phyloP scores from a whole-genome alignment of 1,140 invertebrate genomes.

The Micrasema longulum region DNA sequence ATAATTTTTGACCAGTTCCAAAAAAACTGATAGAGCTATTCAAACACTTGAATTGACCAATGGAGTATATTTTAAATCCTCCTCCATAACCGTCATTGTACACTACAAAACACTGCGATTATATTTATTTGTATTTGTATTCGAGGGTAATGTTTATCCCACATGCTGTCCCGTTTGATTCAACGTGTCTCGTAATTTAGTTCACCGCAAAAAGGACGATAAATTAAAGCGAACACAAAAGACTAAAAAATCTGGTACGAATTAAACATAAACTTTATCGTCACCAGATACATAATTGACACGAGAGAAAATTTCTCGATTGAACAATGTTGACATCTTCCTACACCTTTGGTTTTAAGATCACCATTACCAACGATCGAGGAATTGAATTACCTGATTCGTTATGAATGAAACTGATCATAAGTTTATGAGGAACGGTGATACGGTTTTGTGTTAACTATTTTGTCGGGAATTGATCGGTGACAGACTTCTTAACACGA shows the following conservation, averaged over 20 bases:
- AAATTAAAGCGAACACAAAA: slow-evolving; percentile 30
- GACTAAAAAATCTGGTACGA: slow-evolving; percentile 16
- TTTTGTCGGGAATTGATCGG: too few relatives aligned
- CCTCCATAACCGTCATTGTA: not conserved
- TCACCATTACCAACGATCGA: not conserved
- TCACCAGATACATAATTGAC: slow-evolving; percentile 24
- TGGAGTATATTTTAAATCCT: too few relatives aligned
- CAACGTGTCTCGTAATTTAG: not conserved
- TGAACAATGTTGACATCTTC: slow-evolving; percentile 13
- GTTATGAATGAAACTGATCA: too few relatives aligned
- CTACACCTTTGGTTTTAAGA: slow-evolving; percentile 27
- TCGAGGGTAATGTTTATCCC: not conserved
- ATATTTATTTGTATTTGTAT: not conserved
- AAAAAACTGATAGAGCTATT: too few relatives aligned
- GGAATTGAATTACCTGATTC: too few relatives aligned
- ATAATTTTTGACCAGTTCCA: too few relatives aligned
- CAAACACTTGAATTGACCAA: too few relatives aligned
- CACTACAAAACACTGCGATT: not conserved
- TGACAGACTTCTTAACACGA: too few relatives aligned
- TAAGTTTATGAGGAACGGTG: too few relatives aligned
- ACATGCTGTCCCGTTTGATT: slow-evolving; percentile 3
- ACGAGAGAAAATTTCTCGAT: slow-evolving; percentile 16
- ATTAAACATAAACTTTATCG: slow-evolving; percentile 39
- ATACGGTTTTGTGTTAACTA: too few relatives aligned
- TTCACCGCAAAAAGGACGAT: slow-evolving; percentile 8